These are phyloP conservation scores for Styela clava DNA, from an alignment of 23 tunicate genomes.

Conservation along the genomic window DNA sequence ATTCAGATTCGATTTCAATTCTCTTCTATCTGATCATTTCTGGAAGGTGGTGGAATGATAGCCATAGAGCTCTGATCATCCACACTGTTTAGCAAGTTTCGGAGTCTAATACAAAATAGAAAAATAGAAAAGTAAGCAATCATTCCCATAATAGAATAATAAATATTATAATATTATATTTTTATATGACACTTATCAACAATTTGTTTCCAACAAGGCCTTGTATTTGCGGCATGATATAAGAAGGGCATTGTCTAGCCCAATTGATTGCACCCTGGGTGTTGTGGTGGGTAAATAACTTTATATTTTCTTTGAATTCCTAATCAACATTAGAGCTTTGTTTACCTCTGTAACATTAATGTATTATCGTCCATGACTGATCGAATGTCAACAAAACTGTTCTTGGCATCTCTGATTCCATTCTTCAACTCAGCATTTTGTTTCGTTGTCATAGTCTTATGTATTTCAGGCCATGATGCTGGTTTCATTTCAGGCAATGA, in stretches of 20 bases:
- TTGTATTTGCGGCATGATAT: too few relatives aligned
- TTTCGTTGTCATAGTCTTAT: constrained; percentile 12
- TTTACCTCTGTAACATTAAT: constrained; percentile 44
- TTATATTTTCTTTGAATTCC: too few relatives aligned
- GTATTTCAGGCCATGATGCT: constrained; percentile 27
- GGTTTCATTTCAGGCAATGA: constrained; percentile 13
- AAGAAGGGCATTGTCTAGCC: too few relatives aligned
- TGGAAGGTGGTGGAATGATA: neutral
- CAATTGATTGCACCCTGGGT: too few relatives aligned
- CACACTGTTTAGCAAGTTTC: neutral
- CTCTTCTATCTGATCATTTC: neutral
- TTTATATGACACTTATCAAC: neutral
- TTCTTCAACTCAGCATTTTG: constrained; percentile 35
- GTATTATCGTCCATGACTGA: constrained; percentile 61
- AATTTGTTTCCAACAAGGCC: constrained; percentile 4
- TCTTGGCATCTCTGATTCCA: constrained; percentile 60
- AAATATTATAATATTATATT: too few relatives aligned
- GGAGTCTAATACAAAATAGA: neutral
- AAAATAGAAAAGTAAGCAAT: neutral
- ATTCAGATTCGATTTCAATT: too few relatives aligned
- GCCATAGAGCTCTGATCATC: neutral
- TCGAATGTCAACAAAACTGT: constrained; percentile 46
- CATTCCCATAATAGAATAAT: neutral
- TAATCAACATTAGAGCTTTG: constrained; percentile 23
- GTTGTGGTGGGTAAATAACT: too few relatives aligned